phyloP scores from a whole-genome alignment of 1,140 invertebrate genomes.

The Nilaparvata lugens region DNA sequence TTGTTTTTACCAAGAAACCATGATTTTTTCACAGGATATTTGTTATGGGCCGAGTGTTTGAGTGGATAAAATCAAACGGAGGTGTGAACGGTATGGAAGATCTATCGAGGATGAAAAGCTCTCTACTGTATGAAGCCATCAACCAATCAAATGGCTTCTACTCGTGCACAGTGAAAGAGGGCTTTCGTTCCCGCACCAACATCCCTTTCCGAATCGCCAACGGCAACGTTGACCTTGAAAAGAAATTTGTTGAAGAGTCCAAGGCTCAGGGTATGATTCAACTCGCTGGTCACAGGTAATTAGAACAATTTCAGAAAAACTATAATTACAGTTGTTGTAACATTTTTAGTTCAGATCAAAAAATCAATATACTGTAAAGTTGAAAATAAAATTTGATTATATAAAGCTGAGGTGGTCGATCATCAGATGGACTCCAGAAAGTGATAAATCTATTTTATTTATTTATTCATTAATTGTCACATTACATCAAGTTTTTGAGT shows the following conservation, averaged over 20 bases:
- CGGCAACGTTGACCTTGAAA: conserved; percentile 62
- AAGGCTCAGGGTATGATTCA: conserved; percentile 68
- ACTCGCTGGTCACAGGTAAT: conserved; percentile 87
- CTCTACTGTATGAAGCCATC: conserved; percentile 74
- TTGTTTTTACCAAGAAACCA: no score
- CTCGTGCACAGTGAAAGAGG: conserved; percentile 55
- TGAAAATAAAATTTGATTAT: no score
- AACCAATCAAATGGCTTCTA: conserved; percentile 86
- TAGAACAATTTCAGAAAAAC: background rate
- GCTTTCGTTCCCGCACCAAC: conserved; percentile 76
- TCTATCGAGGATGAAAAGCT: conserved; percentile 60
- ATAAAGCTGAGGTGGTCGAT: no score
- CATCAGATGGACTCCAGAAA: no score
- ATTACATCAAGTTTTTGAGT: no score
- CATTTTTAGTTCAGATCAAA: no score
- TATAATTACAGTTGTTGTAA: no score
- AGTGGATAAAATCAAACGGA: conserved; percentile 83
- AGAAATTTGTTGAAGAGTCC: conserved; percentile 81
- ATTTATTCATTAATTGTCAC: no score
- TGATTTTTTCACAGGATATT: conserved; percentile 64
- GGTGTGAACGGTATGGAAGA: conserved; percentile 77
- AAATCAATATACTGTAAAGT: no score
- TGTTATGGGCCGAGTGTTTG: conserved; percentile 77
- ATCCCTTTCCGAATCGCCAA: conserved; percentile 79
- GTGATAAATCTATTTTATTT: no score